phyloP scores from a whole-genome alignment of 30 jellyfish, hydroid and myxozoan species.

The Phacellophora camtschatica region DNA sequence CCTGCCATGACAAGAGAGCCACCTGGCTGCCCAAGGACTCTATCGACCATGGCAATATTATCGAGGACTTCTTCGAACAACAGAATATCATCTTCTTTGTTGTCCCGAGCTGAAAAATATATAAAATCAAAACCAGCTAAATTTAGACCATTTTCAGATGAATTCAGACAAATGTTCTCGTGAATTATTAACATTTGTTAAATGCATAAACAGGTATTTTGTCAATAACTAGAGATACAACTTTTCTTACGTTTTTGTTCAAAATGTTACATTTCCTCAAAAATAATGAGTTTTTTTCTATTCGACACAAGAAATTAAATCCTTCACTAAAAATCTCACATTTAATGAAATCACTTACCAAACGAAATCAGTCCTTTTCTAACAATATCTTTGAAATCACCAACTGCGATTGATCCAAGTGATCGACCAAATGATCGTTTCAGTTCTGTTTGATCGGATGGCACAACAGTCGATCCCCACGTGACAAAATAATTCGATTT shows the following conservation, averaged over 20 bases:
- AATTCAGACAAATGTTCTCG: no score
- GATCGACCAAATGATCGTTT: constrained; percentile 82
- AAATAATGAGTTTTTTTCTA: no score
- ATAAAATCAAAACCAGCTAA: not conserved
- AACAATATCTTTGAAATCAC: constrained; percentile 76
- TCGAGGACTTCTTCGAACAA: constrained; percentile 81
- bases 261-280: no score
- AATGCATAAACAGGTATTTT: no score
- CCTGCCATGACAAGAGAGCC: constrained; percentile 94
- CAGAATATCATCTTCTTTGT: constrained; percentile 78
- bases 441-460: constrained; percentile 70
- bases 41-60: constrained; percentile 75
- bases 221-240: no score
- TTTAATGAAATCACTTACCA: constrained; percentile 82
- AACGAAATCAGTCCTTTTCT: constrained; percentile 79
- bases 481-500: constrained; percentile 70
- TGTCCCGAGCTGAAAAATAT: constrained; percentile 79
- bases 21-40: constrained; percentile 82
- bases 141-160: no score
- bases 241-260: no score
- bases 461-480: constrained; percentile 86
- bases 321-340: no score
- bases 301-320: no score
- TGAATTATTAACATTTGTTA: no score
- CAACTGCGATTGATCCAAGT: constrained; percentile 72